Percentiles rank a stretch among this genome's conserved stretches.
Conservation (phyloP, 2,113 vertebrate genomes). For the Chunga burmeisteri region DNA sequence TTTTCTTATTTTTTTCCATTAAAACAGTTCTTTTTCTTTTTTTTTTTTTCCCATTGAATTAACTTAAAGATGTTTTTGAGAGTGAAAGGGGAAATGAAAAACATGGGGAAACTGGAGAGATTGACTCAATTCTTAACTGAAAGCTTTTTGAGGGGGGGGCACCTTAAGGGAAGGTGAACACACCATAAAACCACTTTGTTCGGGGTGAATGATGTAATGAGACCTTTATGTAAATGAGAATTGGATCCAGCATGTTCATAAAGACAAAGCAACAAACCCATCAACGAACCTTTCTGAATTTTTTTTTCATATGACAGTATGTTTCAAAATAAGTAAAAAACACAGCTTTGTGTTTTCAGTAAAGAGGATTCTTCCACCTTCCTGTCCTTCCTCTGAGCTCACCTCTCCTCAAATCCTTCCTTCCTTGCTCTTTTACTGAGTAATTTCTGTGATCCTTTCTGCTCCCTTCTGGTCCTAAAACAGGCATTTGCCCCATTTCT, state of each 20-base stretch:
- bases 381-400: neutral
- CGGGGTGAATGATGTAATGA: neutral
- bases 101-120: neutral
- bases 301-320: neutral
- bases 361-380: neutral
- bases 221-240: neutral
- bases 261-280: neutral
- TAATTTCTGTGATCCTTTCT: neutral
- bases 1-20: neutral
- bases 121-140: neutral
- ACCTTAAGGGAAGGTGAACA: neutral
- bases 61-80: neutral
- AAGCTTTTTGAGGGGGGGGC: neutral
- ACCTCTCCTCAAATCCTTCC: neutral
- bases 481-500: neutral
- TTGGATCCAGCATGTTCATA: rapidly evolving
- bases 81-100: neutral
- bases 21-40: neutral
- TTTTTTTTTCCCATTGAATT: neutral
- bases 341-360: neutral
- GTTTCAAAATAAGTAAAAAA: neutral
- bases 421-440: neutral
- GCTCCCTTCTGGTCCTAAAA: neutral
- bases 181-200: neutral
- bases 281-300: neutral